Evolutionary conservation across 2,797 vertebrate genomes (phyloP).

Genomic region (Phrynocephalus vlangalii): DNA sequence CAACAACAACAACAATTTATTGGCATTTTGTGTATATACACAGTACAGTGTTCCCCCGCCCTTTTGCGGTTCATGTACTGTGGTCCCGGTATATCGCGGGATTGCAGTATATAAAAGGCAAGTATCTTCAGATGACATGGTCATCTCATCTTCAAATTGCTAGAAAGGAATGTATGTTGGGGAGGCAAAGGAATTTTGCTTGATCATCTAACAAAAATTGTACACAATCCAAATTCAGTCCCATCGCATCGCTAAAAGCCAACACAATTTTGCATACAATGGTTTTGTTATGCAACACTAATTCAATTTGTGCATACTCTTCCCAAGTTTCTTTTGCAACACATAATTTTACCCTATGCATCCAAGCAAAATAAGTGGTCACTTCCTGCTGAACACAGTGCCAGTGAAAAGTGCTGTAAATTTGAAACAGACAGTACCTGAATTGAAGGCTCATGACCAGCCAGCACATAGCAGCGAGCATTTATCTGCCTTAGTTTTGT

Average conservation of each 20-base stretch:
- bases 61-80: too few species aligned
- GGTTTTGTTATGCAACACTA: background rate
- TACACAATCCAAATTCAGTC: background rate
- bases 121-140: background rate
- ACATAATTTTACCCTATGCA: background rate
- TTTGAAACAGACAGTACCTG: constrained; percentile 41
- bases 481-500: background rate
- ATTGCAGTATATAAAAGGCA: too few species aligned
- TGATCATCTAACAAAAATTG: too few species aligned
- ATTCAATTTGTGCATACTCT: background rate
- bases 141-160: background rate
- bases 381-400: background rate
- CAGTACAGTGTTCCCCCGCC: too few species aligned
- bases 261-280: background rate
- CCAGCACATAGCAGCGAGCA: constrained; percentile 48
- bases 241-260: background rate
- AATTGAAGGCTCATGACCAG: constrained; percentile 19
- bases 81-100: too few species aligned
- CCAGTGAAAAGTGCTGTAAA: constrained; percentile 48
- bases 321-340: constrained; percentile 1
- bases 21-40: too few species aligned
- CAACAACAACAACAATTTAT: too few species aligned
- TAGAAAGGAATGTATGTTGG: background rate
- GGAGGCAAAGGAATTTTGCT: background rate
- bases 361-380: background rate